Percentiles rank a stretch among this genome's conserved stretches.
These are phyloP conservation scores for Nyctalus aviator DNA, from an alignment of 2,797 vertebrate genomes.

Conservation along the genomic window DNA sequence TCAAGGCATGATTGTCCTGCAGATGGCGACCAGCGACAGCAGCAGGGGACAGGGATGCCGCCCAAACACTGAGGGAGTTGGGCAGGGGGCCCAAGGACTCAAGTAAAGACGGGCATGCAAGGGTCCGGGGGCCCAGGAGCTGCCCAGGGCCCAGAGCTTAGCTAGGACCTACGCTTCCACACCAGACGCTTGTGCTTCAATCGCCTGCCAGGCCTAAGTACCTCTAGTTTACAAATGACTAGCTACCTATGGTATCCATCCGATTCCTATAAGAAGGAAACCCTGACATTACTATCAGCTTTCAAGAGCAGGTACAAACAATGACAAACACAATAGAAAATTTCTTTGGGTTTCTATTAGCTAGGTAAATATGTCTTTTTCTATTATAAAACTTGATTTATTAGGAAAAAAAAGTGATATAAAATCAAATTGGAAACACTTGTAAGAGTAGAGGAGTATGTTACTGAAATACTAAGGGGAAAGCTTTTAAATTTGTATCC, in stretches of 20 bases:
- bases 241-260: not conserved
- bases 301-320: not conserved
- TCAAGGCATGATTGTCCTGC: too few species aligned
- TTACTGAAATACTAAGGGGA: not conserved
- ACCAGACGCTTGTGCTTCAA: too few species aligned
- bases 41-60: too few species aligned
- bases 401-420: not conserved
- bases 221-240: not conserved
- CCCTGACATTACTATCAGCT: not conserved
- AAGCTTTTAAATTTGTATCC: conserved; percentile 46
- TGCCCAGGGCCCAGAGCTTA: too few species aligned
- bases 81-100: too few species aligned
- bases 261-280: conserved; percentile 51
- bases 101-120: too few species aligned
- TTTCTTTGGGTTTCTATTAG: conserved; percentile 18
- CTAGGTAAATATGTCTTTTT: not conserved
- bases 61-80: too few species aligned
- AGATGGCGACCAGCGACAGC: too few species aligned
- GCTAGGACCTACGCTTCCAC: too few species aligned
- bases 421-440: not conserved
- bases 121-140: too few species aligned
- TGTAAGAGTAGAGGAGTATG: not conserved
- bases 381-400: conserved; percentile 55
- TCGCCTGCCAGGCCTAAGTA: too few species aligned
- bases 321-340: not conserved